Evolutionary conservation across 2,888 invertebrate genomes (phyloP).

Genomic region (Epiblema foenella): DNA sequence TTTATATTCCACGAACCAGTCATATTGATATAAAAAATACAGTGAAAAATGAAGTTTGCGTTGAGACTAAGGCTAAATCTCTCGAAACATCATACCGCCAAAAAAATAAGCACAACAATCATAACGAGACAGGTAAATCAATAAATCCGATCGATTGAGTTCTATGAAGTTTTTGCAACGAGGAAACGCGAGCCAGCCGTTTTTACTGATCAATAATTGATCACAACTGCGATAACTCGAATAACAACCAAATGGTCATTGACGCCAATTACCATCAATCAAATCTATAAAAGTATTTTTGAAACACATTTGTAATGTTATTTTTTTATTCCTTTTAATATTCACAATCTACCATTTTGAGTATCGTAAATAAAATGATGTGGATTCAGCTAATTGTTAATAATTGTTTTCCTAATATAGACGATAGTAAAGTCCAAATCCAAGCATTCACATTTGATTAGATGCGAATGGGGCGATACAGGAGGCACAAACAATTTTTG

Average conservation of each 20-base stretch:
- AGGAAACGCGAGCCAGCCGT: constrained; percentile 14
- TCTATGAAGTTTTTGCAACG: constrained; percentile 29
- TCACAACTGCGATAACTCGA: constrained; percentile 24
- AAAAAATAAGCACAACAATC: constrained; percentile 12
- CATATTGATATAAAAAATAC: background rate
- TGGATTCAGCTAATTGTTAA: constrained; percentile 17
- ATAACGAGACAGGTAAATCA: constrained; percentile 20
- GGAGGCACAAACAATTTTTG: no score
- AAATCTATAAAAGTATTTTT: constrained; percentile 26
- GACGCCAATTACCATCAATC: constrained; percentile 40
- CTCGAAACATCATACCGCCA: constrained; percentile 6
- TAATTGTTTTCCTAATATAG: constrained; percentile 15
- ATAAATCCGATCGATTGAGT: constrained; percentile 29
- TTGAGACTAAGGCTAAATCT: no score
- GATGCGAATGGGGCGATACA: background rate
- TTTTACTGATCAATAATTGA: constrained; percentile 37
- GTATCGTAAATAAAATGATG: background rate
- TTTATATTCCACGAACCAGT: background rate
- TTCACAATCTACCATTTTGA: background rate
- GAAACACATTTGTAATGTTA: constrained; percentile 17
- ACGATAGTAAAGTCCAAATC: background rate
- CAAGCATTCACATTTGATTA: background rate
- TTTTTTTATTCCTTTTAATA: constrained; percentile 13
- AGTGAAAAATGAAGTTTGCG: background rate
- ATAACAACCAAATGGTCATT: constrained; percentile 38